These are phyloP conservation scores for Pica pica DNA, from an alignment of 2,113 vertebrate genomes.

Conservation along the genomic window DNA sequence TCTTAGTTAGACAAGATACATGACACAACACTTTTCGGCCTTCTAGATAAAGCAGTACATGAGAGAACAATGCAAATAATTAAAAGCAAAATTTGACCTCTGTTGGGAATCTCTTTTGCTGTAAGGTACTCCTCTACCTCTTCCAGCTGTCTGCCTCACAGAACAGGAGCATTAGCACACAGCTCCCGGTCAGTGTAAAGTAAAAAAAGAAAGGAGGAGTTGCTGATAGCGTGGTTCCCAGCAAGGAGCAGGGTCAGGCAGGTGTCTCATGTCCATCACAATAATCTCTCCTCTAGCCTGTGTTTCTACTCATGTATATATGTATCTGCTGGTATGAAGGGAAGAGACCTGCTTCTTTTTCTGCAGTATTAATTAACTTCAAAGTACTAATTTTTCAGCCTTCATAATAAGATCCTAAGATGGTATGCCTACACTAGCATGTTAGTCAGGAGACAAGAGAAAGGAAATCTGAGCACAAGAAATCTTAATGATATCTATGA, in stretches of 20 bases:
- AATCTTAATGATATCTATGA: background rate
- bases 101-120: background rate
- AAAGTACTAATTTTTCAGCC: background rate
- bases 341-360: background rate
- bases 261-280: background rate
- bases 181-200: background rate
- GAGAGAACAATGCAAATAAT: background rate
- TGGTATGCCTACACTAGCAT: background rate
- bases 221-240: background rate
- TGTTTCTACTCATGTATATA: background rate
- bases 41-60: background rate
- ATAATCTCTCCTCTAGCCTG: background rate
- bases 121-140: background rate
- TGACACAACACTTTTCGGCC: rapidly evolving
- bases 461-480: background rate
- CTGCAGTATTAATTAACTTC: background rate
- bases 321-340: background rate
- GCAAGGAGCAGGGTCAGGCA: background rate
- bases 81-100: background rate
- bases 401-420: background rate
- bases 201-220: background rate
- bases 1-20: background rate
- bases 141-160: background rate
- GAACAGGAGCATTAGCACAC: background rate
- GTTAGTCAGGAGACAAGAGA: background rate